Conservation (phyloP, 92 coral and sea anemone species). For the Zoanthus solanderi region DNA sequence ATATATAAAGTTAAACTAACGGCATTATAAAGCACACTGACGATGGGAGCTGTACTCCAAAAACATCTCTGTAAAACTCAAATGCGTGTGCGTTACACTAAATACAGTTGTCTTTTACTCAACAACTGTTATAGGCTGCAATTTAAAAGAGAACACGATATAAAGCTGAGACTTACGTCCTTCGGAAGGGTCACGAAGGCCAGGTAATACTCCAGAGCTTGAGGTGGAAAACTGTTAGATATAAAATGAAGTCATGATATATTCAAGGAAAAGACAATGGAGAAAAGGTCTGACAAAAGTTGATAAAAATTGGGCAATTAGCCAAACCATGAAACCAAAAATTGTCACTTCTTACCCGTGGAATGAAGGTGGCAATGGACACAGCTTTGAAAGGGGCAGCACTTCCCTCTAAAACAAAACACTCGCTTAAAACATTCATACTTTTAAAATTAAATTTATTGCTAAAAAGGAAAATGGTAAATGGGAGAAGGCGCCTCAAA, state of each 20-base stretch:
- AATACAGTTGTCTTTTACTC: too few species aligned
- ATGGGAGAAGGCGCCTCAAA: too few species aligned
- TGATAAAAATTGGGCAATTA: not conserved
- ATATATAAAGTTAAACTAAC: too few species aligned
- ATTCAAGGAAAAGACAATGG: not conserved
- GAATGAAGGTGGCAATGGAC: constrained; percentile 86
- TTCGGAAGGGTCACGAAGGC: constrained; percentile 87
- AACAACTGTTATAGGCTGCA: not conserved
- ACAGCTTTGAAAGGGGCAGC: constrained; percentile 82
- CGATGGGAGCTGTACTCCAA: too few species aligned
- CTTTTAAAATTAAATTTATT: too few species aligned
- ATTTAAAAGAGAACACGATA: not conserved
- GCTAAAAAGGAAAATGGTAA: too few species aligned
- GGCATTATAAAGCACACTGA: too few species aligned
- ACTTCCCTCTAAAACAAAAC: constrained; percentile 76
- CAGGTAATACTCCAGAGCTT: constrained; percentile 90
- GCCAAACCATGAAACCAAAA: not conserved
- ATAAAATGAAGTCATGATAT: not conserved
- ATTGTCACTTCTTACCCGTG: constrained; percentile 69
- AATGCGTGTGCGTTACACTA: too few species aligned
- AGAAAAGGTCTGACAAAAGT: not conserved
- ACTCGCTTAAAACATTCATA: too few species aligned
- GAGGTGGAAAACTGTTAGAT: constrained; percentile 77
- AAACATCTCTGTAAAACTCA: too few species aligned
- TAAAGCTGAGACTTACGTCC: constrained; percentile 77